A percentile compares a stretch with the other conserved stretches of the same genome.
Evolutionary conservation across 2,797 vertebrate species (phyloP).

Genomic region (Neosilurus hyrtlii): DNA sequence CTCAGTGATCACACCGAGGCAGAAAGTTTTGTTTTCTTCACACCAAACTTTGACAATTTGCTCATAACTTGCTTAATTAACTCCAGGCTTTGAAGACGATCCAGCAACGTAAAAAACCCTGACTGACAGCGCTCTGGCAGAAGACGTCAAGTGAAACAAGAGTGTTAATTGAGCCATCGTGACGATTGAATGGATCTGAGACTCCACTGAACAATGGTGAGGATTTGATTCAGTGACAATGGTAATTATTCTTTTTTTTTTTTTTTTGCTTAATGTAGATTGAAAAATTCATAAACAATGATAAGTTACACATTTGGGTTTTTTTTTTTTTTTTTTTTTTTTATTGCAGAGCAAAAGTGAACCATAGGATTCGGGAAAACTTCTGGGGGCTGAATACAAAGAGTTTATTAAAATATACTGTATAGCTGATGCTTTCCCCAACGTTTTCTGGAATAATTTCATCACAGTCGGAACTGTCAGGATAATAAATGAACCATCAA

Average conservation of each 20-base stretch:
- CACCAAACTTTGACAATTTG: conserved; percentile 7
- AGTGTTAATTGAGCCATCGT: background rate
- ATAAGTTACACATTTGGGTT: background rate
- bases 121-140: background rate
- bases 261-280: background rate
- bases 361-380: background rate
- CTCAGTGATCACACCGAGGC: conserved; percentile 31
- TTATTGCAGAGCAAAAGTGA: background rate
- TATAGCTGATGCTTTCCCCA: too few species aligned
- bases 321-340: background rate
- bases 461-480: too few species aligned
- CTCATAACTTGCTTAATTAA: background rate
- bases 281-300: background rate
- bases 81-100: background rate
- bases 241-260: conserved; percentile 4
- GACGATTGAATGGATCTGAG: conserved; percentile 17
- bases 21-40: conserved; percentile 34
- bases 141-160: background rate
- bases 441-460: too few species aligned
- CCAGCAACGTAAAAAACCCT: background rate
- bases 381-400: background rate
- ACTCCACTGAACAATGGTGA: conserved; percentile 7
- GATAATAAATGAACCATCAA: too few species aligned
- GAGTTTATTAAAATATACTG: too few species aligned
- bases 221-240: conserved; percentile 9